phyloP scores from a whole-genome alignment of 2,888 invertebrate genomes.

The Orgyia antiqua region DNA sequence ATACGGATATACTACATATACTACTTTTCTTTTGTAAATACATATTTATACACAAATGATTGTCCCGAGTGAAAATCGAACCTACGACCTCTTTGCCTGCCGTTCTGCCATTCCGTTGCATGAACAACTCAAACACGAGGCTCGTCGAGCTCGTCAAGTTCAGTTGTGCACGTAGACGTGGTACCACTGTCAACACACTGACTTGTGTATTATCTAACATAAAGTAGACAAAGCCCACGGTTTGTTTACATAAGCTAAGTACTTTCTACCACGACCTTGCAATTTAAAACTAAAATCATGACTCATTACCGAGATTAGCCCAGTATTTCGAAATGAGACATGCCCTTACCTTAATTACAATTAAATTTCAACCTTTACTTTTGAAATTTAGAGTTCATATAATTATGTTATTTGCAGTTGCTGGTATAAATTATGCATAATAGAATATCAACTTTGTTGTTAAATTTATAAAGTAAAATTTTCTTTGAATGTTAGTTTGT shows the following conservation, averaged over 20 bases:
- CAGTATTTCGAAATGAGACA: slow-evolving; percentile 27
- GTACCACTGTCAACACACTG: too few relatives aligned
- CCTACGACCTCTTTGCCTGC: too few relatives aligned
- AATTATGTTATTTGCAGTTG: slow-evolving; percentile 14
- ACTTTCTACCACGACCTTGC: slow-evolving; percentile 45
- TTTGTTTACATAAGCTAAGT: slow-evolving; percentile 23
- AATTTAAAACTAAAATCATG: slow-evolving; percentile 26
- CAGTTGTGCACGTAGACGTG: too few relatives aligned
- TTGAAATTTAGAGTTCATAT: slow-evolving; percentile 18
- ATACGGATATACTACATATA: too few relatives aligned
- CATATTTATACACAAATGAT: too few relatives aligned
- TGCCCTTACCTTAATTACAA: slow-evolving; percentile 26
- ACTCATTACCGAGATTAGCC: slow-evolving; percentile 23
- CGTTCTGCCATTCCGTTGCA: too few relatives aligned
- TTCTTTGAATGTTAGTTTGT: slow-evolving; percentile 11
- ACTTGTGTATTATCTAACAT: too few relatives aligned
- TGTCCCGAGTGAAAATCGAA: too few relatives aligned
- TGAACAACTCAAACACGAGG: too few relatives aligned
- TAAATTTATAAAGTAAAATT: slow-evolving; percentile 8
- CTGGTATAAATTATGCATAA: neutral
- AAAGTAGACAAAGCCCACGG: slow-evolving; percentile 26
- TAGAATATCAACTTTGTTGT: slow-evolving; percentile 13
- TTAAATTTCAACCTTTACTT: slow-evolving; percentile 27
- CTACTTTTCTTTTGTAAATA: too few relatives aligned
- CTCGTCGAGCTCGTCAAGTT: too few relatives aligned